Percentiles rank a stretch among this genome's conserved stretches.
phyloP scores from a whole-genome alignment of 2,888 invertebrate genomes.

The Polietes domitor region DNA sequence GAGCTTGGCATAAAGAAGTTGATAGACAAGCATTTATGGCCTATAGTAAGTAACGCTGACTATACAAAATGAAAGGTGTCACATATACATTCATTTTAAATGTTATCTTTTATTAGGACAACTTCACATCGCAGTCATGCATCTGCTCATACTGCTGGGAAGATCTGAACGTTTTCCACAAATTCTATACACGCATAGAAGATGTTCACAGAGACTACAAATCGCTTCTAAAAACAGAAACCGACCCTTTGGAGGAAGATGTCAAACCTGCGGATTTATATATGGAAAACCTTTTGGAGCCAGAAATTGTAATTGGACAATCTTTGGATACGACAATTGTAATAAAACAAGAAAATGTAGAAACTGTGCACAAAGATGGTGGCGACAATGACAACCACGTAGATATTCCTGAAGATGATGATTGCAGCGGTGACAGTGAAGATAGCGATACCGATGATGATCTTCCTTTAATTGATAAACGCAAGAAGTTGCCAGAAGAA shows the following conservation, averaged over 20 bases:
- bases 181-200: slow-evolving; percentile 28
- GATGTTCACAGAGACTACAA: not conserved
- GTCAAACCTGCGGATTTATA: not conserved
- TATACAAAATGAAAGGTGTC: too few relatives aligned
- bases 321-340: not conserved
- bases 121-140: not conserved
- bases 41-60: slow-evolving; percentile 50
- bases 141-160: not conserved
- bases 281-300: slow-evolving; percentile 13
- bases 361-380: not conserved
- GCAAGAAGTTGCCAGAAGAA: not conserved
- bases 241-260: not conserved
- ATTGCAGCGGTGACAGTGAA: not conserved
- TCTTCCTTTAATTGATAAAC: not conserved
- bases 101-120: too few relatives aligned
- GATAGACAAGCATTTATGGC: slow-evolving; percentile 53
- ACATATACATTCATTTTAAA: too few relatives aligned
- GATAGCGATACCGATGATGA: not conserved
- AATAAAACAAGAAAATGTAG: not conserved
- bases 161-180: not conserved
- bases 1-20: slow-evolving; percentile 36
- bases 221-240: not conserved
- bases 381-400: slow-evolving; percentile 8
- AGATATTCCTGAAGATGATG: not conserved
- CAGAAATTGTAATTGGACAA: slow-evolving; percentile 2